These are phyloP conservation scores for Melolontha melolontha DNA, from an alignment of 2,888 invertebrate genomes.

Conservation along the genomic window DNA sequence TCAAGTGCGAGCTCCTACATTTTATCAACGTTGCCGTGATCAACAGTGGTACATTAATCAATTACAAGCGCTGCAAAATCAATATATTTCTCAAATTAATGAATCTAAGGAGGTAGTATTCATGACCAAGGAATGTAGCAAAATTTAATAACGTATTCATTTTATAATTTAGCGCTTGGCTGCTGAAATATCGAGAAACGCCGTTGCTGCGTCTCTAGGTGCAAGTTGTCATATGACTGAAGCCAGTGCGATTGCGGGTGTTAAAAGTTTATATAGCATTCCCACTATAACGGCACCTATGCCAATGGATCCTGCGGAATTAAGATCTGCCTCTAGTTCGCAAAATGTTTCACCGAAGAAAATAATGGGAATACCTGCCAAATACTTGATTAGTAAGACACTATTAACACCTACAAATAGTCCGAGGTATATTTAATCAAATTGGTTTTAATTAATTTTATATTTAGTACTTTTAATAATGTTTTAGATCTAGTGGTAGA, in stretches of 20 bases:
- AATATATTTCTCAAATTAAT: constrained; percentile 84
- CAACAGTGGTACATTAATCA: constrained; percentile 94
- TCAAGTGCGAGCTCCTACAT: constrained; percentile 93
- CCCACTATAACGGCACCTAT: constrained; percentile 46
- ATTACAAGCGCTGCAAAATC: constrained; percentile 82
- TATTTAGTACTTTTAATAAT: neutral
- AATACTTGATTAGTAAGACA: constrained; percentile 41
- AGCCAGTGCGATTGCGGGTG: constrained; percentile 52
- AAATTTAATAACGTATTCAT: neutral
- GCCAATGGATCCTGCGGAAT: constrained; percentile 46
- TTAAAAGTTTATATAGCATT: constrained; percentile 57
- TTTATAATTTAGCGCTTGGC: constrained; percentile 69
- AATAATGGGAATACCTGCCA: constrained; percentile 39
- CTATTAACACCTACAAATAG: constrained; percentile 29
- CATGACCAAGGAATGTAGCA: neutral
- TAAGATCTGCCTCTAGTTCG: constrained; percentile 39
- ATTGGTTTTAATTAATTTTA: neutral
- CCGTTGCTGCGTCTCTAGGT: constrained; percentile 69
- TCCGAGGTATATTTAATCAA: constrained; percentile 36
- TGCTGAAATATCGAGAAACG: constrained; percentile 77
- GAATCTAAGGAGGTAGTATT: constrained; percentile 80
- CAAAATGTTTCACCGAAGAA: constrained; percentile 43
- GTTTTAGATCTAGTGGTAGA: constrained; percentile 16
- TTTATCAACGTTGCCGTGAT: constrained; percentile 92
- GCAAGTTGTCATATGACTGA: constrained; percentile 48